Percentiles rank a stretch among this genome's conserved stretches.
phyloP scores from a whole-genome alignment of 2,888 invertebrate genomes.

The Conus canariensis region DNA sequence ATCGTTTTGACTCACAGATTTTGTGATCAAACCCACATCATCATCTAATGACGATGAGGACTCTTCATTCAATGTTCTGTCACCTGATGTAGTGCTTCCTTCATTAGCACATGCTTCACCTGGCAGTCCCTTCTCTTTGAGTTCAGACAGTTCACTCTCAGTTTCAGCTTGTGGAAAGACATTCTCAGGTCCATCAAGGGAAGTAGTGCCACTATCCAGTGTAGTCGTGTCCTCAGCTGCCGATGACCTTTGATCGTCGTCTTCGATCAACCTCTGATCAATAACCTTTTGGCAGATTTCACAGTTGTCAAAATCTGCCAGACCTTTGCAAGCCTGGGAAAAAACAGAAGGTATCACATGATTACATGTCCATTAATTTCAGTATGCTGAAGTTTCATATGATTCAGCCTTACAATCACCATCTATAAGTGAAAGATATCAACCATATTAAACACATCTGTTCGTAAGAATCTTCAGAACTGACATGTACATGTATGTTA shows the following conservation, averaged over 20 bases:
- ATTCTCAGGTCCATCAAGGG: not conserved
- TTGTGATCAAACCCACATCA: too few relatives aligned
- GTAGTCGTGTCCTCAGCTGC: not conserved
- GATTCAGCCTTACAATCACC: too few relatives aligned
- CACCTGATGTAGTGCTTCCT: not conserved
- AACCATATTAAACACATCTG: too few relatives aligned
- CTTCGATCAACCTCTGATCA: conserved; percentile 16
- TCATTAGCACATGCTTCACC: not conserved
- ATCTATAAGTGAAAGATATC: too few relatives aligned
- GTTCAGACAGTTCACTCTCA: not conserved
- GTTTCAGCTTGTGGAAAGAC: not conserved
- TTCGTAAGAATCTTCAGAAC: too few relatives aligned
- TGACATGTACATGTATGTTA: too few relatives aligned
- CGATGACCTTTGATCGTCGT: not conserved
- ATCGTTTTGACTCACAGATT: too few relatives aligned
- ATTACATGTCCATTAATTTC: too few relatives aligned
- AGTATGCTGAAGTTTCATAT: too few relatives aligned
- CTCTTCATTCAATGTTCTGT: not conserved
- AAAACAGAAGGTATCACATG: not conserved
- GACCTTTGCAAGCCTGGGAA: conserved; percentile 24
- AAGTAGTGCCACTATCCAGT: not conserved
- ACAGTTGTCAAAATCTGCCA: conserved; percentile 41
- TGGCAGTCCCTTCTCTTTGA: not conserved
- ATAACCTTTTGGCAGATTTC: conserved; percentile 36
- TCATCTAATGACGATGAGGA: not conserved